Percentiles rank a stretch among this genome's conserved stretches.
Conservation (phyloP, 2,113 vertebrate genomes). For the Dinomys branickii region DNA sequence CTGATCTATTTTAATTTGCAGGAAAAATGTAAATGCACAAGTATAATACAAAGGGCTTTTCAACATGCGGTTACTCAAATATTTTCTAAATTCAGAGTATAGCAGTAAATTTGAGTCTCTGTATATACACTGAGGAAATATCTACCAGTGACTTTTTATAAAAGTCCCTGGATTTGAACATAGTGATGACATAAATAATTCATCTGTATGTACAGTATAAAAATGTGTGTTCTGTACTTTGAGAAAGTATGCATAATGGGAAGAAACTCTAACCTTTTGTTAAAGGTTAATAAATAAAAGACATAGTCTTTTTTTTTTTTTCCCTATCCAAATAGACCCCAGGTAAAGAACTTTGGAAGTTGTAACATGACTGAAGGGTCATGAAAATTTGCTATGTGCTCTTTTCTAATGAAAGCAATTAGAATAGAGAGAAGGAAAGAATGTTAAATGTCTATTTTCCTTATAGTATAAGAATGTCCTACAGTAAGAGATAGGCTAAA, state of each 20-base stretch:
- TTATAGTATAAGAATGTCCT: neutral
- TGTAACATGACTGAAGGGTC: neutral
- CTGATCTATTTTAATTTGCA: constrained; percentile 3
- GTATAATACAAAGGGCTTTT: neutral
- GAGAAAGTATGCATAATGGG: neutral
- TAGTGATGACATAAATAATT: neutral
- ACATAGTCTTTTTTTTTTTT: neutral
- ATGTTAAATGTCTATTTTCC: neutral
- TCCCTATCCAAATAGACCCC: neutral
- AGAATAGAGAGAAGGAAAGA: neutral
- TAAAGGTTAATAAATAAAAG: neutral
- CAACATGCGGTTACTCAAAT: neutral
- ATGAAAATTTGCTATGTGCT: constrained; percentile 5
- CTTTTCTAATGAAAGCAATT: constrained; percentile 19
- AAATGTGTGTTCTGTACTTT: neutral
- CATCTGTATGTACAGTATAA: neutral
- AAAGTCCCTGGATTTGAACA: neutral
- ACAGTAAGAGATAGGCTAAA: neutral
- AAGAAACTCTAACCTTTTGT: neutral
- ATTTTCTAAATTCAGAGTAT: neutral
- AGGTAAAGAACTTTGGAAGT: neutral
- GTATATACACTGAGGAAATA: neutral
- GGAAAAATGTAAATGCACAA: neutral
- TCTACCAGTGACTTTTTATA: neutral
- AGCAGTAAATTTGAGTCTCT: neutral